Base-by-base conservation (phyloP, 2,113 vertebrate genomes). In the Megaleporinus macrocephalus region DNA sequence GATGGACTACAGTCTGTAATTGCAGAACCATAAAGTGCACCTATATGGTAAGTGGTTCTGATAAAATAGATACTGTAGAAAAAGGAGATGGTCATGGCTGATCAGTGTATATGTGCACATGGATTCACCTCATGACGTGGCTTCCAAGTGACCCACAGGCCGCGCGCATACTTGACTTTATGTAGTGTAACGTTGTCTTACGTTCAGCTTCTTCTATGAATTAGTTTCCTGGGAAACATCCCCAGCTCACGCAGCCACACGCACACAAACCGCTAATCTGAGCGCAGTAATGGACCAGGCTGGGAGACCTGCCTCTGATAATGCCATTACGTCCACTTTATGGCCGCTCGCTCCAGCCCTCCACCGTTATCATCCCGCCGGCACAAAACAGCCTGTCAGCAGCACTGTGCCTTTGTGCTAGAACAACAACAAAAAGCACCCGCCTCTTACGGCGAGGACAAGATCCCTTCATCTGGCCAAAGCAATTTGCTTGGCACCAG, bases 261-360 rank as follows among this genome's bases (percentile, higher is more conserved):
- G 57, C 47, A 53, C 55, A 20, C 26, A 26, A 70, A 12, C 10
- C 12, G 33, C 27, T 80, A 84, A 86, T 87, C 78, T 61, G 82
- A 81, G 80, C 47, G 51, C 73, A 44, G 72, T 87, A 83, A 86
- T 86, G 83, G 80, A 44, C 24, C 77, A 80, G 80, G 75, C 82
- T 73, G 66, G 33, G 59, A 89, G 79, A 86, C 75, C 61, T 49
- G 78, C 74, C 80, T 89, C 81, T 87, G 83, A 91, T 91, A 90
- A 89, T 90, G 88, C 86, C 89, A 90, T 93, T 89, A 92, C 85
- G 71, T 82, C 88, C 89, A 85, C 87, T 89, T 86, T 83, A 57
- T 81, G 79, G 76, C 66, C 70, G 83, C 81, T 83, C 76, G 78
- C 69, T 73, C 83, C 30, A 83, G 61, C 74, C 75, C 84, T 84